Base-by-base conservation (phyloP, 1,140 invertebrate species). In the Macrobrachium nipponense region DNA sequence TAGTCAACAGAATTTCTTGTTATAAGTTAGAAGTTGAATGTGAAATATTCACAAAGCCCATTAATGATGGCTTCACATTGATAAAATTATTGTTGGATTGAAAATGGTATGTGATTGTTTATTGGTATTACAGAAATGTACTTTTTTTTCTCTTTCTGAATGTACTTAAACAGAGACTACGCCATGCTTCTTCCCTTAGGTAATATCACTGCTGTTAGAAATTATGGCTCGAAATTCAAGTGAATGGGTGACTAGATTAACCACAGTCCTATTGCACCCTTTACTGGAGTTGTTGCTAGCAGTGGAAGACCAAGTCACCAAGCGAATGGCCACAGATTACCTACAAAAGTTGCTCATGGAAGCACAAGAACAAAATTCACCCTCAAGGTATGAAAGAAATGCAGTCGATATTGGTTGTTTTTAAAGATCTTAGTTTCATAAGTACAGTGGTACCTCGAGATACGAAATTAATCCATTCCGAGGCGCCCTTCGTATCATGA, bases 231-330 rank as follows among this genome's bases (percentile, higher is more conserved):
- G 68, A 58, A 79, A 43, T 60, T n/a, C 76, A 15, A 5, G 7
- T n/a, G 76, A 79, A 7, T 86, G 83, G 83, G 20, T 79, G 61
- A 70, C 78, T 44, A 51, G 2, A 72, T 15, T 86, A 10, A 79
- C 44, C 43, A 43, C 17, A n/a, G 43, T 36, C 23, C 27, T 88
- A 17, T 76, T 88, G 27, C 64, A 80, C 15, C 79, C 87, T 61
- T 73, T 88, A 11, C 72, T 88, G 60, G 82, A 80, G 77, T 58
- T 88, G 7, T 70, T 88, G 36, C 79, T 88, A 11, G 60, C 27
- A 18, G 73, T 85, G 5, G 87, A 88, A 51, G 87, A 88, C 15
- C 78, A 75, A 60, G 27, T 20, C 11, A 88, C 87, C 36, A 88
- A 85, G 20, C 59, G 87, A 59, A 44, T 80, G 17, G 79, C 82